These are phyloP conservation scores for Anthoscopus minutus DNA, from an alignment of 2,113 vertebrate genomes.

Conservation along the genomic window DNA sequence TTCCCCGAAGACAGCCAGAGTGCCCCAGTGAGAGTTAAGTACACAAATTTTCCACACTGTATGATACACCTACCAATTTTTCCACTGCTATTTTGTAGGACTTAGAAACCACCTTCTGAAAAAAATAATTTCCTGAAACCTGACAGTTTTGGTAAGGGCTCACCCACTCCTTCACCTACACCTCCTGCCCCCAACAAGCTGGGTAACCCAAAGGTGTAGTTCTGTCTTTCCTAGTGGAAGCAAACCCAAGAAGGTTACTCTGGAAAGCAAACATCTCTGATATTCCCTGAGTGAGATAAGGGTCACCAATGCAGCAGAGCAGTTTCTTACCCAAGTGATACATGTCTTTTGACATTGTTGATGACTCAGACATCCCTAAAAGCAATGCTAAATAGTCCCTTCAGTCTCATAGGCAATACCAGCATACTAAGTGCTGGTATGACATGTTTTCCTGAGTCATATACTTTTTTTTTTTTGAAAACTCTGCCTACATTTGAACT, in stretches of 20 bases:
- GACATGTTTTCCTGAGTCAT: not conserved
- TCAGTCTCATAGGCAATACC: not conserved
- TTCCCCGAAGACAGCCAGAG: not conserved
- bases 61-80: not conserved
- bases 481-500: not conserved
- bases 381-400: not conserved
- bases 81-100: not conserved
- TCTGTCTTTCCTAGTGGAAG: not conserved
- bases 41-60: not conserved
- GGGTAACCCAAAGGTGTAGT: not conserved
- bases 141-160: not conserved
- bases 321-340: not conserved
- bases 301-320: not conserved
- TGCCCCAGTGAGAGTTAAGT: constrained; percentile 12
- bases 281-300: not conserved
- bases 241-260: not conserved
- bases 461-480: not conserved
- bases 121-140: not conserved
- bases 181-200: not conserved
- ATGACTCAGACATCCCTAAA: not conserved
- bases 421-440: not conserved
- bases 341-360: not conserved
- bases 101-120: not conserved
- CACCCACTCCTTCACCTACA: not conserved
- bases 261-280: not conserved